Percentiles rank a stretch among this genome's conserved stretches.
Conservation (phyloP, 2,888 invertebrate species). For the Platynereis dumerilii region DNA sequence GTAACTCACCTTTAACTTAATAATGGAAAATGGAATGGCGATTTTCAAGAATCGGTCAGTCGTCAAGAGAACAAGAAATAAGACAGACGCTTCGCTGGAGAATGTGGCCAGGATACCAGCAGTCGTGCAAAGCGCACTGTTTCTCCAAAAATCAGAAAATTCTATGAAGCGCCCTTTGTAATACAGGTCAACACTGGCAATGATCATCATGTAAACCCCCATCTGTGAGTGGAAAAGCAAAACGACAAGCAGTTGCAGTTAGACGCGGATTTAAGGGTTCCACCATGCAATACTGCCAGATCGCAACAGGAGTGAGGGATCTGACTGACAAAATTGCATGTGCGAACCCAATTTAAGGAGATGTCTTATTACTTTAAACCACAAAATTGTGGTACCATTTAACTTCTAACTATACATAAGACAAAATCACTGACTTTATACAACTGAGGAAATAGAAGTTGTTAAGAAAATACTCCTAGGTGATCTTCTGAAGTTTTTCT, state of each 20-base stretch:
- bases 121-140: neutral
- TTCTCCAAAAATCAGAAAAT: neutral
- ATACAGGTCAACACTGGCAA: slow-evolving; percentile 1
- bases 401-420: no score
- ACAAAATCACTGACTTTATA: no score
- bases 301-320: no score
- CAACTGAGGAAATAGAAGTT: no score
- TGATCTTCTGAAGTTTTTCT: no score
- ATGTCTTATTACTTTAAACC: no score
- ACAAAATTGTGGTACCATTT: no score
- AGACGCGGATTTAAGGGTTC: neutral
- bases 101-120: slow-evolving; percentile 1
- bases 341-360: no score
- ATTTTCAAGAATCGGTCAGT: slow-evolving; percentile 2
- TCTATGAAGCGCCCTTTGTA: slow-evolving; percentile 1
- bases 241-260: neutral
- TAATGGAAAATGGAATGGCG: neutral
- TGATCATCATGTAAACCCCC: slow-evolving; percentile 5
- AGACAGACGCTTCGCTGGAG: neutral
- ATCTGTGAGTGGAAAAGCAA: neutral
- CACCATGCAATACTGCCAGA: neutral
- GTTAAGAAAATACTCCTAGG: no score
- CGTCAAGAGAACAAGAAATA: slow-evolving; percentile 3
- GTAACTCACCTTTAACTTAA: neutral
- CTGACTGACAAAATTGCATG: no score